Evolutionary conservation across 2,113 vertebrate genomes (phyloP), one percentile per base, ranked within the genome.

Genomic region (Stegostoma tigrinum): DNA sequence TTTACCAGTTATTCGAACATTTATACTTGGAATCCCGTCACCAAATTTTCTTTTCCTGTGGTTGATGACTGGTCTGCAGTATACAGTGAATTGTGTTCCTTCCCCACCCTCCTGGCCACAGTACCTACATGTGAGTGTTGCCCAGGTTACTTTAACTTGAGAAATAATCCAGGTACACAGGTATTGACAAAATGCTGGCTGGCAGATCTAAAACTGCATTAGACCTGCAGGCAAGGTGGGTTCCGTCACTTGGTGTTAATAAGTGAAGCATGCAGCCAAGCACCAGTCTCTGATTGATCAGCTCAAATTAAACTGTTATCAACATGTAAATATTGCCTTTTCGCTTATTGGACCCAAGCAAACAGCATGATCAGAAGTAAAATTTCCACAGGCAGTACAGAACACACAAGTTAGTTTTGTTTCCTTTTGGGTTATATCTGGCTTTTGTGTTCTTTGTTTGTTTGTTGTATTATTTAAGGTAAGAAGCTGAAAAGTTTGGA

Each of bases 321-420:
- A 0, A 45, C 64, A 45, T 23, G 66, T 42, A 68, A 68, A 34
- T 72, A 48, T 95, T 95, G 52, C 42, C 68, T 48, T 52, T 95
- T 52, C 67, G 72, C 45, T 72, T 30, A 75, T 72, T 95, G 24
- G 72, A 27, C 94, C 72, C 94, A 75, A 52, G 45, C 42, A 95
- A 72, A 70, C 24, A 52, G 61, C 68, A 19, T 95, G 2, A 75
- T 72, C 10, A 70, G 21, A 19, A 4, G 24, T 42, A 15, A 23
- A 12, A 72, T 42, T 42, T 70, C 68, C 42, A 30, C 67, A 45
- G 42, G 42, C 8, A 7, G 30, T 30, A 52, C 14, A 72, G 72
- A 75, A 95, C 24, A 90, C 67, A 52, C 67, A 95, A 72, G 94
- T 95, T 95, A 52, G 0, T 95, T 83, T 90, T 61, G 42, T 95